Evolutionary conservation across 2,797 vertebrate species (phyloP).

Genomic region (Pygocentrus nattereri): DNA sequence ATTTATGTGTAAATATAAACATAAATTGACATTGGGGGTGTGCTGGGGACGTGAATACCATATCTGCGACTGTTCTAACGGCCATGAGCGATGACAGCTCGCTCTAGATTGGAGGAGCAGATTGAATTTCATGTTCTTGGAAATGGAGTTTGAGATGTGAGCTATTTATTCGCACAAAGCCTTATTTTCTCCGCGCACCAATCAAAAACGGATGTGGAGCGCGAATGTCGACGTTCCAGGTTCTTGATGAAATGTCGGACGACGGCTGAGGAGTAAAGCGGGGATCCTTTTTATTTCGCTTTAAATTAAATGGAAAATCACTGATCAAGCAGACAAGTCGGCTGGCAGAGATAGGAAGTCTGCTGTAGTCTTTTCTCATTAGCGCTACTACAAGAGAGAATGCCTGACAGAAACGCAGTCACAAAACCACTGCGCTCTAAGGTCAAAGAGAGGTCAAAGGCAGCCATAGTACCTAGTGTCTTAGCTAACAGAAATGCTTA

Average conservation of each 20-base stretch:
- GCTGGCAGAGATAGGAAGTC: neutral
- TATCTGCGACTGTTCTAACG: slow-evolving; percentile 78
- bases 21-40: slow-evolving; percentile 73
- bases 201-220: slow-evolving; percentile 73
- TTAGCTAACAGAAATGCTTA: slow-evolving; percentile 18
- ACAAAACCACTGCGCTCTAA: neutral
- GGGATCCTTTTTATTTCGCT: slow-evolving; percentile 31
- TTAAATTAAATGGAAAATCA: slow-evolving; percentile 17
- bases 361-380: slow-evolving; percentile 17
- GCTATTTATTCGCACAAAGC: slow-evolving; percentile 73
- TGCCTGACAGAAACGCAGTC: neutral
- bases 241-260: slow-evolving; percentile 38
- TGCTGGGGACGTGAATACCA: slow-evolving; percentile 73
- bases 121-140: slow-evolving; percentile 84
- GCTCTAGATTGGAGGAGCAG: slow-evolving; percentile 74
- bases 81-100: slow-evolving; percentile 75
- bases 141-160: slow-evolving; percentile 82
- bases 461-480: neutral
- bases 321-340: slow-evolving; percentile 14
- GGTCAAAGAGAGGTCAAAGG: slow-evolving; percentile 36
- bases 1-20: slow-evolving; percentile 81
- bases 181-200: slow-evolving; percentile 59
- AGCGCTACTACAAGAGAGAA: slow-evolving; percentile 6
- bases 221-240: slow-evolving; percentile 61
- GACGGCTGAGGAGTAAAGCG: slow-evolving; percentile 3